Evolutionary conservation across 2,888 invertebrate species (phyloP).

Genomic region (Acholoe squamosa): DNA sequence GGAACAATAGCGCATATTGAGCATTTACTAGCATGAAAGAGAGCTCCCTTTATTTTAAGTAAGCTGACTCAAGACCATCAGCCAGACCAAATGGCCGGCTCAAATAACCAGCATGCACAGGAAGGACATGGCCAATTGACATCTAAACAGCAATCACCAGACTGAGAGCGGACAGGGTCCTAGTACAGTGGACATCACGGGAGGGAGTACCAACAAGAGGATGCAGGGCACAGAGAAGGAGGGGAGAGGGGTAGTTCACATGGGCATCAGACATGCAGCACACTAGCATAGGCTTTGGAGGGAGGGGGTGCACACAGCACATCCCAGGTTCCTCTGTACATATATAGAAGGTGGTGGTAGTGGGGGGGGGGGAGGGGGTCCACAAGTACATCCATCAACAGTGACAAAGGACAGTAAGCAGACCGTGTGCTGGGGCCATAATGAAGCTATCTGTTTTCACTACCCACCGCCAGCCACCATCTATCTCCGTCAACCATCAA

Average conservation of each 20-base stretch:
- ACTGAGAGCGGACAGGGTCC: not conserved
- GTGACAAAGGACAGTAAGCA: slow-evolving; percentile 52
- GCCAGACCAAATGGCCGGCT: too few relatives aligned
- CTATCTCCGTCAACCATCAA: slow-evolving; percentile 19
- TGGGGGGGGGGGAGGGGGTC: not conserved
- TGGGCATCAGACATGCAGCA: not conserved
- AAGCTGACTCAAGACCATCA: too few relatives aligned
- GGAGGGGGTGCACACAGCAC: not conserved
- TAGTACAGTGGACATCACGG: not conserved
- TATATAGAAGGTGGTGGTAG: not conserved
- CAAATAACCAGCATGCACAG: too few relatives aligned
- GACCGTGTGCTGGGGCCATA: slow-evolving; percentile 37
- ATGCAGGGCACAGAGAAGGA: not conserved
- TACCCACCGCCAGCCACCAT: not conserved
- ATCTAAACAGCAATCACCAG: too few relatives aligned
- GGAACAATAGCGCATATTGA: too few relatives aligned
- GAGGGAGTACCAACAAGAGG: not conserved
- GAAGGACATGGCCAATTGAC: too few relatives aligned
- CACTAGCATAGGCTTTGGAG: not conserved
- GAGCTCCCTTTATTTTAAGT: too few relatives aligned
- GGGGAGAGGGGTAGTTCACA: not conserved
- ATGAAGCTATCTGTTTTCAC: slow-evolving; percentile 57
- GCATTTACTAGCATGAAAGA: too few relatives aligned
- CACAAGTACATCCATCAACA: slow-evolving; percentile 34
- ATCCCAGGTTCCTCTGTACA: not conserved